Evolutionary conservation across 1,140 invertebrate genomes (phyloP), one percentile per base, ranked within the genome.

Genomic region (Arctopsyche grandis): DNA sequence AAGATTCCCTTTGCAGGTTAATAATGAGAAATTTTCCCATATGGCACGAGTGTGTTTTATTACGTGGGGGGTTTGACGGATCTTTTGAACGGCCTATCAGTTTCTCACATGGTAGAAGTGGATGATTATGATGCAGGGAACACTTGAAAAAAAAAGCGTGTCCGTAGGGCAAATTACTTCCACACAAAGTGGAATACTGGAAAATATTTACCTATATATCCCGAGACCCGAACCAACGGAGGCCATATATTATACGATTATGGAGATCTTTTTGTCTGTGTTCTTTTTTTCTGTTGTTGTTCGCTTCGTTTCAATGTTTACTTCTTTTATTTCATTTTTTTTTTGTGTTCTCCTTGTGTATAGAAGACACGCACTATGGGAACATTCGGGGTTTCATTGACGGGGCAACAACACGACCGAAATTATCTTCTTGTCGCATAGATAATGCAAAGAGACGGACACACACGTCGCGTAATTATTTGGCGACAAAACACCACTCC

Each of bases 161-260:
- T 22, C 71, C 71, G 71, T 56, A 74, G 48, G 71, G 71, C 71
- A 74, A 74, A 74, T 74, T 74, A 74, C 71, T 74, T 74, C 71
- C 44, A 74, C 71, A 74, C 71, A 74, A 74, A 74, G 71, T 74
- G 71, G 46, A 74, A 74, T 74, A 74, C 71, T 46, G 71, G 71
- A 66, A 66, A 66, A 76, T 76, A 58, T 76, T 76, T 76, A 76
- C 74, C 74, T 63, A 76, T 63, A 76, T 66, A 66, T 63, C 74
- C 74, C 74, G 29, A 29, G 74, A 52, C 74, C 24, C 56, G 29
- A 43, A 44, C 46, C 56, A 76, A 76, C 74, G 56, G 74, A 69
- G 60, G 79, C 76, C 81, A 82, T 82, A 82, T 80, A 80, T 82
- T 78, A 82, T 75, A 66, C 76, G 81, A 82, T 82, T 80, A 80